Base-by-base conservation (phyloP, 2,888 invertebrate genomes). In the Nesidiocoris tenuis region DNA sequence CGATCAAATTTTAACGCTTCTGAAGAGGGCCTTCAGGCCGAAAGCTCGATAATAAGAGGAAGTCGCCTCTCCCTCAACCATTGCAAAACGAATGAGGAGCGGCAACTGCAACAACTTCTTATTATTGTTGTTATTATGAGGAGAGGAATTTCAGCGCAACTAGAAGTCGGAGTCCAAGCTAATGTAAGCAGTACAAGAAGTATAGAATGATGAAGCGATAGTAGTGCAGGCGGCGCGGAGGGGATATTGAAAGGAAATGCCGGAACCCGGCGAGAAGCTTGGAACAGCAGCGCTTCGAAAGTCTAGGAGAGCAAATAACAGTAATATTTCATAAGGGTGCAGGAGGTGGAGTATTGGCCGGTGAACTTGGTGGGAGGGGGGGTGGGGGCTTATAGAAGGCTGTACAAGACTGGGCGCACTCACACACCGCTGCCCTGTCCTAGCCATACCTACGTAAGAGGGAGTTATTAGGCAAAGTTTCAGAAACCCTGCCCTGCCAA, bases 401-500 rank as follows among this genome's bases (percentile, higher is more conserved):
- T 39, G 39, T 39, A 39, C 39, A 39, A 39, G 39, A 39, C 5
- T 39, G 39, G 39, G 5, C 39, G 39, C 39, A 39, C 39, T 39
- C 39, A 39, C 39, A 39, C 39, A 7, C 5, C 39, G 39, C 12
- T 7, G 39, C 12, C n/a, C 61, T 70, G 68, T 25, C 76, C 70
- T 71, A 74, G 76, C 76, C 76, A 63, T 66, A 71, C 39, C 39
- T 39, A 39, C 76, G 66, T 76, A 76, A 76, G 76, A 78, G 74
- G 75, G 78, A 79, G 79, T 79, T 79, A 78, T 79, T 78, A 77
- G 78, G 76, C 74, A 72, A 77, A 77, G 77, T 77, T 77, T 70
- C 66, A 77, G 39, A 39, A 39, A 39, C 25, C 61, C 61, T 39
- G 39, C 78, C 75, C 78, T 76, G 75, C 77, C 76, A 76, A 79